Conservation (phyloP, 53 echinoderm and acorn worm genomes). For the Luidia sarsii region DNA sequence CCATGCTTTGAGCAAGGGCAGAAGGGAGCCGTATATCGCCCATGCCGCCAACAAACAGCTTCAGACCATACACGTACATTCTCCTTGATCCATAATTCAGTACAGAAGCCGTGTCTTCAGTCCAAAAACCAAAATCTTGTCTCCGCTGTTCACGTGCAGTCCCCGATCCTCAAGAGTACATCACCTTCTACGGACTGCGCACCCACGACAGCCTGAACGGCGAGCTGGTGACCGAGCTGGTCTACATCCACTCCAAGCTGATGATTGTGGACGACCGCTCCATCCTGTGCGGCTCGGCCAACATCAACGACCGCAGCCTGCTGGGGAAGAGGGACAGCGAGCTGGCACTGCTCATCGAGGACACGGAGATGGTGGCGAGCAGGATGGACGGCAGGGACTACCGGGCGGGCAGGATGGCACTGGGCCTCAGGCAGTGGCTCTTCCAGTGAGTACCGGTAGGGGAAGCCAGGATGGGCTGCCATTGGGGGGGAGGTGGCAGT, state of each 20-base stretch:
- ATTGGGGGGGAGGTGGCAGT: neutral
- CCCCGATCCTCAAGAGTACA: conserved; percentile 57
- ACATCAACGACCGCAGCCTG: conserved; percentile 96
- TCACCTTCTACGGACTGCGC: conserved; percentile 87
- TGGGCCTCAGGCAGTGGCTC: conserved; percentile 71
- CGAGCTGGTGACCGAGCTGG: conserved; percentile 77
- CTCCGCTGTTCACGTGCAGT: too few relatives aligned
- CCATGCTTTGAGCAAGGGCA: too few relatives aligned
- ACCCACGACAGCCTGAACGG: conserved; percentile 70
- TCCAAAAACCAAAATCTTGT: too few relatives aligned
- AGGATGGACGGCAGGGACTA: conserved; percentile 83
- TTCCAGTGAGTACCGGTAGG: conserved; percentile 66
- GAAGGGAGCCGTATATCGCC: too few relatives aligned
- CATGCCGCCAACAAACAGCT: too few relatives aligned
- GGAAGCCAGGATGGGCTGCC: neutral
- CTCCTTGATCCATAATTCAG: too few relatives aligned
- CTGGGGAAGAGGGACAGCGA: conserved; percentile 94
- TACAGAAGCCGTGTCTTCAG: too few relatives aligned
- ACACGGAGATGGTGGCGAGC: conserved; percentile 71
- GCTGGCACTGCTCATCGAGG: conserved; percentile 82
- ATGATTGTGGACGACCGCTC: conserved; percentile 91
- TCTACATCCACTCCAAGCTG: conserved; percentile 96
- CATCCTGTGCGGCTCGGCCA: conserved; percentile 90
- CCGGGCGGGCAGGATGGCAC: conserved; percentile 85
- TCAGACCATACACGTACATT: too few relatives aligned